Evolutionary conservation across 2,888 invertebrate genomes (phyloP).

Genomic region (Lasioglossum zephyrum): DNA sequence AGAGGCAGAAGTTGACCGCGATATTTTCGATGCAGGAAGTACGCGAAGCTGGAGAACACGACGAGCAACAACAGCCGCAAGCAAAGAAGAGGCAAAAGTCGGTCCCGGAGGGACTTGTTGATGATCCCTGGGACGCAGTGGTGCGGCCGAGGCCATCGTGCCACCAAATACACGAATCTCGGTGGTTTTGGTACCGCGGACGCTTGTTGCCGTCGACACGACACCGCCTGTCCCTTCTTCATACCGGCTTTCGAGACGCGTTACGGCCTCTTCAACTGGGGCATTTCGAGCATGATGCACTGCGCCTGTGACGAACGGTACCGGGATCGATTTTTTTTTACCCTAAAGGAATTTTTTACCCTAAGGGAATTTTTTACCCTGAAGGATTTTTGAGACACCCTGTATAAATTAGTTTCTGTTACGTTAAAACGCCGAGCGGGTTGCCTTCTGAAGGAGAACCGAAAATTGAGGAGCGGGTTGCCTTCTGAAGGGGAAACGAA

Average conservation of each 20-base stretch:
- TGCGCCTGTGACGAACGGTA: constrained; percentile 96
- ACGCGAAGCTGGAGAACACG: constrained; percentile 45
- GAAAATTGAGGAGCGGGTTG: no score
- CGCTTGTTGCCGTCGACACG: constrained; percentile 93
- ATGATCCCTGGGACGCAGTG: constrained; percentile 96
- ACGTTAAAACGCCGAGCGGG: no score
- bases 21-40: constrained; percentile 54
- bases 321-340: neutral
- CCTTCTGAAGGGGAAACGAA: no score
- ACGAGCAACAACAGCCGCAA: constrained; percentile 53
- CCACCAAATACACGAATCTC: constrained; percentile 92
- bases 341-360: no score
- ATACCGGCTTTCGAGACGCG: constrained; percentile 93
- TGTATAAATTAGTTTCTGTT: no score
- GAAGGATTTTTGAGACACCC: no score
- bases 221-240: constrained; percentile 92
- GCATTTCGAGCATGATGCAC: constrained; percentile 95
- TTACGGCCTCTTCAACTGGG: constrained; percentile 95
- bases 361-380: no score
- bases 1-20: neutral
- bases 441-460: no score
- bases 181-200: constrained; percentile 94
- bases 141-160: constrained; percentile 96
- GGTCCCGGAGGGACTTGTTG: constrained; percentile 88
- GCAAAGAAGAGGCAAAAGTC: constrained; percentile 83